Evolutionary conservation across 2,113 vertebrate genomes (phyloP), one percentile per base, ranked within the genome.

Genomic region (Oreochromis niloticus): DNA sequence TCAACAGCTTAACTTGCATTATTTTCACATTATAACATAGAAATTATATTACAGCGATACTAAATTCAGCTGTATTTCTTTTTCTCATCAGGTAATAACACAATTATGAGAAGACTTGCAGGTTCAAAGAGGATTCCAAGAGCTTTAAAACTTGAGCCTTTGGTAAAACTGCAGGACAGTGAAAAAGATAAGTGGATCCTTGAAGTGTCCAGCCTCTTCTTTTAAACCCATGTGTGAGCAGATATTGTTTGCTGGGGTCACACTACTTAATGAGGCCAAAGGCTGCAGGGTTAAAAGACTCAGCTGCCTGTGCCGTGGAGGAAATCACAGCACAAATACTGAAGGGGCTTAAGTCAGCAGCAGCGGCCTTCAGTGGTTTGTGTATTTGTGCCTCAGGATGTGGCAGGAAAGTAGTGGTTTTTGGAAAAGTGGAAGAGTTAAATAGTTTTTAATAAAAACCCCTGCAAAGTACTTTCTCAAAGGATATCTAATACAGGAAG

Each of bases 211-310:
- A 71, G 43, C 4, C 13, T 85, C 19, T 84, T 32, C 52, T 50
- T 32, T n/a, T 68, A 78, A 73, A 27, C 50, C 54, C 27, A 19
- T 73, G 6, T 87, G 68, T 55, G n/a, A 88, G 59, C 9, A 68
- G 6, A 78, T 39, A 75, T 73, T 50, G 57, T 66, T 63, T 83
- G 46, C 63, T 5, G 27, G 56, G 54, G 43, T 89, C 84, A 82
- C 24, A 57, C 6, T 14, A 75, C 55, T 78, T 84, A 81, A 86
- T 71, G 48, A 87, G 50, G 57, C 36, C 54, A 83, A 79, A 83
- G 16, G 80, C 88, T 78, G 68, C 78, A 82, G 88, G 87, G 88
- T n/a, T 61, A 91, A 87, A 88, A 88, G 55, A 85, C n/a, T 85
- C 75, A 78, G 61, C 52, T 82, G 63, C 52, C 83, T 84, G 50